Percentiles rank a stretch among this genome's conserved stretches.
Evolutionary conservation across 2,888 invertebrate genomes (phyloP).

Genomic region (Drosophila putrida): DNA sequence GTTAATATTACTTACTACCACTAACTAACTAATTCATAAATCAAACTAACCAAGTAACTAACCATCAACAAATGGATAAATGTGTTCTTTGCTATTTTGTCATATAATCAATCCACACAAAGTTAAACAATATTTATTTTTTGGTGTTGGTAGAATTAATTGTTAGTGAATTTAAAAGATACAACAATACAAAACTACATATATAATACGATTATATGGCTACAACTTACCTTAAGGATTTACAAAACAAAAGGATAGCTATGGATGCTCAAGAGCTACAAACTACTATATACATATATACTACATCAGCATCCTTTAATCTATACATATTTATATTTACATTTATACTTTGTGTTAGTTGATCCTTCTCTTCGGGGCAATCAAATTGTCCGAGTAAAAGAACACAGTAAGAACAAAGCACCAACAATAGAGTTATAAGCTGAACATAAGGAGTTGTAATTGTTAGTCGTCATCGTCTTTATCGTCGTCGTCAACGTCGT

Average conservation of each 20-base stretch:
- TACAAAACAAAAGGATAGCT: slow-evolving; percentile 12
- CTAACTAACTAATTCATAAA: slow-evolving; percentile 44
- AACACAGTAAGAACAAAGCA: slow-evolving; percentile 84
- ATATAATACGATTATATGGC: slow-evolving; percentile 26
- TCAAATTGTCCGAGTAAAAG: slow-evolving; percentile 64
- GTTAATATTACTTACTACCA: slow-evolving; percentile 49
- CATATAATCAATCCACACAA: slow-evolving; percentile 66
- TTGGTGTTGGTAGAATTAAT: slow-evolving; percentile 81
- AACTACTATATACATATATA: slow-evolving; percentile 34
- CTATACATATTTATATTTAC: slow-evolving; percentile 2
- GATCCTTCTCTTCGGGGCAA: slow-evolving; percentile 65
- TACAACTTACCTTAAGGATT: slow-evolving; percentile 21
- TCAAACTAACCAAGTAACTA: slow-evolving; percentile 16
- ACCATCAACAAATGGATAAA: slow-evolving; percentile 64
- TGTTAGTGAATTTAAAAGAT: slow-evolving; percentile 47
- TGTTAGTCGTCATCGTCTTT: slow-evolving; percentile 34
- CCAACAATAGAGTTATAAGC: slow-evolving; percentile 82
- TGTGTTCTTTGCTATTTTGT: slow-evolving; percentile 79
- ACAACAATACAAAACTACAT: slow-evolving; percentile 28
- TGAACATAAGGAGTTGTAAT: slow-evolving; percentile 52
- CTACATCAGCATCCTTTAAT: slow-evolving; percentile 11
- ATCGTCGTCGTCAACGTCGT: no score
- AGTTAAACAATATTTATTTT: slow-evolving; percentile 68
- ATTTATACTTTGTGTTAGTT: slow-evolving; percentile 46
- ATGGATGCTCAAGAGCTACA: slow-evolving; percentile 34